Conservation (phyloP, 2,113 vertebrate genomes). For the Tylochromis polylepis region DNA sequence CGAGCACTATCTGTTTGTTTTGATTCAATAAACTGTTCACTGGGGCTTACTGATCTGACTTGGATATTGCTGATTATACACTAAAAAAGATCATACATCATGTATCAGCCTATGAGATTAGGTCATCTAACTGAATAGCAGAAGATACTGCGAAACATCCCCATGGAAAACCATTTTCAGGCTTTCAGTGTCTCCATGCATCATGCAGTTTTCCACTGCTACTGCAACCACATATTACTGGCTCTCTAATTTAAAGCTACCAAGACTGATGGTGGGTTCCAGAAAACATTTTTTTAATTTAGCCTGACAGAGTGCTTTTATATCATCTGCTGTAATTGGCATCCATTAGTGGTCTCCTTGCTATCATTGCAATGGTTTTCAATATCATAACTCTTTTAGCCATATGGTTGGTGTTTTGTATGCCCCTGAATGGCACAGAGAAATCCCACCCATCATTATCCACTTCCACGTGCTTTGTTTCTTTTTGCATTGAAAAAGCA, state of each 20-base stretch:
- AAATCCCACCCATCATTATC: slow-evolving; percentile 2
- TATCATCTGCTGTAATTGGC: neutral
- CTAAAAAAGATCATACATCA: slow-evolving; percentile 45
- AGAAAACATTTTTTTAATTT: neutral
- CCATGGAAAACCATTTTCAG: slow-evolving; percentile 25
- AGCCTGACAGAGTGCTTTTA: neutral
- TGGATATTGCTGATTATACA: slow-evolving; percentile 48
- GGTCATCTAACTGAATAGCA: slow-evolving; percentile 58
- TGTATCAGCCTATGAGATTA: slow-evolving; percentile 27
- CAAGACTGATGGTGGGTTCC: neutral
- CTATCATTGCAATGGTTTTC: neutral
- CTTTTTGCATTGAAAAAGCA: slow-evolving; percentile 10
- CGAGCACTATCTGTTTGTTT: slow-evolving; percentile 32
- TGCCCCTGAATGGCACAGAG: neutral
- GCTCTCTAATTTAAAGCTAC: slow-evolving; percentile 25
- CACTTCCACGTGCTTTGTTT: neutral
- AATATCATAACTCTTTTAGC: neutral
- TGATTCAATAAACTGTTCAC: slow-evolving; percentile 57
- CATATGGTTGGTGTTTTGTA: neutral
- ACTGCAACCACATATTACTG: slow-evolving; percentile 5
- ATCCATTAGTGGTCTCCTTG: neutral
- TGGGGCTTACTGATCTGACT: slow-evolving; percentile 25
- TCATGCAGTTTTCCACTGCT: slow-evolving; percentile 10
- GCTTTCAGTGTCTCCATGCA: neutral
- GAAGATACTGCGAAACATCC: slow-evolving; percentile 22